A percentile compares a stretch with the other conserved stretches of the same genome.
These are phyloP conservation scores for Batillaria attramentaria DNA, from an alignment of 1,140 invertebrate genomes.

Conservation along the genomic window DNA sequence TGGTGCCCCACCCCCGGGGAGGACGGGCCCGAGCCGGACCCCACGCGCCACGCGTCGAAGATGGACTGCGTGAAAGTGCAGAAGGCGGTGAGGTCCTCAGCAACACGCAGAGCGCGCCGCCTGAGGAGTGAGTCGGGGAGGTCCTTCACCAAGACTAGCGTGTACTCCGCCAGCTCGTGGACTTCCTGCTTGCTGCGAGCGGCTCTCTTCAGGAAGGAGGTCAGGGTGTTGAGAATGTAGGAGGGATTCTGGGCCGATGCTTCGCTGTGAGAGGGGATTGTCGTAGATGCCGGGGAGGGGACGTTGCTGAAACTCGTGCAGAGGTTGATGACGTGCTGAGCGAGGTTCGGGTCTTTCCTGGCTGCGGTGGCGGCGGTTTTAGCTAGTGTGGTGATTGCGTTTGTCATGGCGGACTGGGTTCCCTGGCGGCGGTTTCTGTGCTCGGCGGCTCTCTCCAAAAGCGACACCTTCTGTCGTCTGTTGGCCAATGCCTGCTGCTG, in stretches of 20 bases:
- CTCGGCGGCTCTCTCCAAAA: conserved; percentile 16
- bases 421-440: not conserved
- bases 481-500: not conserved
- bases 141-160: conserved; percentile 11
- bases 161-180: conserved; percentile 20
- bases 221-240: not conserved
- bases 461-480: conserved; percentile 7
- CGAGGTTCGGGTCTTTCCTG: not conserved
- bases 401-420: not conserved
- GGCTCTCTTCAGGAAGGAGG: conserved; percentile 1
- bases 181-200: conserved; percentile 17
- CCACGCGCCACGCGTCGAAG: conserved; percentile 4
- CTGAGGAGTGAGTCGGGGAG: conserved; percentile 21
- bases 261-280: not conserved
- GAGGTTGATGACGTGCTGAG: not conserved
- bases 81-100: conserved; percentile 19
- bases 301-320: not conserved
- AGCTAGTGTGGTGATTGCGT: not conserved
- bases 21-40: not conserved
- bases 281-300: not conserved
- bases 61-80: conserved; percentile 29
- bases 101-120: conserved; percentile 21
- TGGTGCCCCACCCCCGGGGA: too few relatives aligned
- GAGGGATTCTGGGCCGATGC: not conserved
- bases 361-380: conserved; percentile 21